phyloP scores from a whole-genome alignment of 2,113 vertebrate genomes.

The Electrona antarctica region DNA sequence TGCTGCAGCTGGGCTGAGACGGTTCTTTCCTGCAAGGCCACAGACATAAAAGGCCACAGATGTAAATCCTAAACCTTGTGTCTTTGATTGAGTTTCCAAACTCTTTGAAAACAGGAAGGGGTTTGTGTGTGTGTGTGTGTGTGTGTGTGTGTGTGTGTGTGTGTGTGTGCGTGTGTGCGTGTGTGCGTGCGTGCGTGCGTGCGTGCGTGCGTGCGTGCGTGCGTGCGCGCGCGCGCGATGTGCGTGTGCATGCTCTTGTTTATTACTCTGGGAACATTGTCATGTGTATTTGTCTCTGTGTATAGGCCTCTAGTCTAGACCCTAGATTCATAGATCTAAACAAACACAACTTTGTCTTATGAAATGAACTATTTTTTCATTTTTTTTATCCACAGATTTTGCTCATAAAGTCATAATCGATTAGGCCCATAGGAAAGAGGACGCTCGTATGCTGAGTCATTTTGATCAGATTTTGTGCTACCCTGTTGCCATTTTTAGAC shows the following conservation, averaged over 20 bases:
- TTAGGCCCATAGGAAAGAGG: not conserved
- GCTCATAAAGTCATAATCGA: not conserved
- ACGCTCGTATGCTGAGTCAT: constrained; percentile 34
- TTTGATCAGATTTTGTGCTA: constrained; percentile 44
- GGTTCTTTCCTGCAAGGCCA: constrained; percentile 72
- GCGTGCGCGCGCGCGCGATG: not conserved
- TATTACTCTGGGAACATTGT: constrained; percentile 61
- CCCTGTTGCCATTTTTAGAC: constrained; percentile 38
- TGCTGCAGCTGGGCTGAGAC: constrained; percentile 73
- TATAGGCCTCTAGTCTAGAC: constrained; percentile 30
- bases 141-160: constrained; percentile 14
- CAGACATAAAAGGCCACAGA: constrained; percentile 79
- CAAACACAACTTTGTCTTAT: constrained; percentile 26
- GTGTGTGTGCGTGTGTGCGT: not conserved
- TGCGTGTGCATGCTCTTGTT: constrained; percentile 43
- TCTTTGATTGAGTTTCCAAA: constrained; percentile 77
- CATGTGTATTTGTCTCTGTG: constrained; percentile 52
- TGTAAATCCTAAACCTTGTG: constrained; percentile 80
- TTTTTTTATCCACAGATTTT: constrained; percentile 13
- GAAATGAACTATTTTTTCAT: constrained; percentile 19
- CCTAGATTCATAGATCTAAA: constrained; percentile 31
- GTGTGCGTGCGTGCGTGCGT: constrained; percentile 25
- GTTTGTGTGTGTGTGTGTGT: constrained; percentile 58
- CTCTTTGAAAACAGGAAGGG: constrained; percentile 76
- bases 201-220: constrained; percentile 1